Evolutionary conservation across 2,888 invertebrate genomes (phyloP).

Genomic region (Synergus laeviventris): DNA sequence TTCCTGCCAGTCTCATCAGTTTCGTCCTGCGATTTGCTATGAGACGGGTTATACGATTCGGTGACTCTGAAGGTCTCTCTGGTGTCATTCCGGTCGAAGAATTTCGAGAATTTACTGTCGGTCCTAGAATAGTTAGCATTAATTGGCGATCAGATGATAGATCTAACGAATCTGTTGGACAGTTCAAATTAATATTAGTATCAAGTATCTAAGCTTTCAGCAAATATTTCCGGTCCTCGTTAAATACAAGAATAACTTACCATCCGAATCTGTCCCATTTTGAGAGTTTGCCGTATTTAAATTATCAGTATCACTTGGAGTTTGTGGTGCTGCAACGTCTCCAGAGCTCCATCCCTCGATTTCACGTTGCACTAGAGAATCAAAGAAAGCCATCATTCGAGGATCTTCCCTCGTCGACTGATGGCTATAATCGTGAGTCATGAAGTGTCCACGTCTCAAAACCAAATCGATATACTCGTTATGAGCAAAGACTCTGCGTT

Average conservation of each 20-base stretch:
- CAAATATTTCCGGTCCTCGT: background rate
- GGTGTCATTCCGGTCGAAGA: slow-evolving; percentile 60
- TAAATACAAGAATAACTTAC: slow-evolving; percentile 56
- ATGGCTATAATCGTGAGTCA: slow-evolving; percentile 92
- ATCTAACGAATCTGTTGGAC: slow-evolving; percentile 61
- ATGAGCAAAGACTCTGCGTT: slow-evolving; percentile 84
- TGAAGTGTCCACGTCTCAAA: slow-evolving; percentile 87
- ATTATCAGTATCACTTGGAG: slow-evolving; percentile 68
- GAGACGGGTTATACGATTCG: slow-evolving; percentile 84
- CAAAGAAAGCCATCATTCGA: slow-evolving; percentile 98
- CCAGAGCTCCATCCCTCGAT: slow-evolving; percentile 87
- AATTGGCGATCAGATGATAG: slow-evolving; percentile 62
- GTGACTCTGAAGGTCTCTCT: slow-evolving; percentile 75
- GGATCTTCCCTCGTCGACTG: slow-evolving; percentile 93
- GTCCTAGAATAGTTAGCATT: slow-evolving; percentile 64
- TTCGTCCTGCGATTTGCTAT: slow-evolving; percentile 85
- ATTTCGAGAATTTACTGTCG: slow-evolving; percentile 59
- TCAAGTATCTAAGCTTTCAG: background rate
- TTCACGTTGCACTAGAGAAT: slow-evolving; percentile 93
- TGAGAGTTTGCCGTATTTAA: slow-evolving; percentile 71
- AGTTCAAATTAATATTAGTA: background rate
- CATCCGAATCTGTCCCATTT: slow-evolving; percentile 74
- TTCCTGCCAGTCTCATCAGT: slow-evolving; percentile 79
- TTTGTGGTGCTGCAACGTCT: slow-evolving; percentile 71
- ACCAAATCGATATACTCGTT: slow-evolving; percentile 91